phyloP scores from a whole-genome alignment of 2,888 invertebrate genomes.

The Slavum lentiscoides region DNA sequence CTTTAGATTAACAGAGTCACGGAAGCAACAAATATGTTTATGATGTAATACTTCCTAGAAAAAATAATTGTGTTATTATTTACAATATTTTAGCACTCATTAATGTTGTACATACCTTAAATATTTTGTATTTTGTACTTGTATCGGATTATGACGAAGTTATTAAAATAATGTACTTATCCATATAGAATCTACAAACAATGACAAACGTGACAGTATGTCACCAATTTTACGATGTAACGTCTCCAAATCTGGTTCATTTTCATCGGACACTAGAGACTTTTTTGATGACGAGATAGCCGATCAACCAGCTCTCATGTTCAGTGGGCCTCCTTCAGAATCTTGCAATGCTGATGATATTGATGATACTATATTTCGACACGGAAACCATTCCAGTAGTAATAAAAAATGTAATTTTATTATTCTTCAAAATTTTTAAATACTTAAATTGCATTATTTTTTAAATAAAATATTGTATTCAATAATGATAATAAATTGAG shows the following conservation, averaged over 20 bases:
- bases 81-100: too few relatives aligned
- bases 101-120: background rate
- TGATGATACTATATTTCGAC: conserved; percentile 37
- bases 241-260: conserved; percentile 72
- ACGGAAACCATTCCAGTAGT: conserved; percentile 21
- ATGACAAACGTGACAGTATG: conserved; percentile 22
- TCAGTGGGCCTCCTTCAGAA: conserved; percentile 66
- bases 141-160: background rate
- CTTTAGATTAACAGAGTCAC: too few relatives aligned
- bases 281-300: conserved; percentile 89
- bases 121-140: background rate
- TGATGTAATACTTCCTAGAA: too few relatives aligned
- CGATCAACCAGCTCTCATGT: conserved; percentile 83
- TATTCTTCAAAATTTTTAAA: too few relatives aligned
- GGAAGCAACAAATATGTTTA: too few relatives aligned
- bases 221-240: conserved; percentile 43
- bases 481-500: background rate
- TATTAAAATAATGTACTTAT: background rate
- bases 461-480: background rate
- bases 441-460: too few relatives aligned
- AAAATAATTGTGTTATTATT: too few relatives aligned
- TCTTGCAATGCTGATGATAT: conserved; percentile 36
- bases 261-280: conserved; percentile 77
- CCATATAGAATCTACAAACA: conserved; percentile 35
- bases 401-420: conserved; percentile 43